Conservation (phyloP, 2,888 invertebrate species). For the Limnephilus rhombicus region DNA sequence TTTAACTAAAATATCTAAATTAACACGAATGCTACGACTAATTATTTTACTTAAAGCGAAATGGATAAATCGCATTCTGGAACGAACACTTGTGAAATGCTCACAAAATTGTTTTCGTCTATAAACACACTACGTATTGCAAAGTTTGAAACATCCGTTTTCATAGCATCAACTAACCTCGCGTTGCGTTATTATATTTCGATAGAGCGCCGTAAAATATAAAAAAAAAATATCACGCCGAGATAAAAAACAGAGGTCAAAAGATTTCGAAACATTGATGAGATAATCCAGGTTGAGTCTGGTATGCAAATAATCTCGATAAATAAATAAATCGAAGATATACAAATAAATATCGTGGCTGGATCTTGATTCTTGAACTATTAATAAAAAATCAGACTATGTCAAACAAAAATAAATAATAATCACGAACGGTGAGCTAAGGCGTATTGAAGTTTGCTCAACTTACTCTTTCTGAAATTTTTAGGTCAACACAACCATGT, state of each 20-base stretch:
- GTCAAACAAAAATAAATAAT: background rate
- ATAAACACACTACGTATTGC: background rate
- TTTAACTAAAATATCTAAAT: too few species aligned
- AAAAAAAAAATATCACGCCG: too few species aligned
- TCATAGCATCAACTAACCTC: background rate
- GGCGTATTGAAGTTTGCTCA: background rate
- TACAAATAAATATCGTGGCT: background rate
- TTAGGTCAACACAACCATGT: background rate
- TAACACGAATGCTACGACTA: too few species aligned
- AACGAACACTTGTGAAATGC: too few species aligned
- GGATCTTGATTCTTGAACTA: background rate
- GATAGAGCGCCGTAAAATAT: too few species aligned
- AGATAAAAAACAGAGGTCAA: background rate
- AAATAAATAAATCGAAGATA: background rate
- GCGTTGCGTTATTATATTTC: background rate
- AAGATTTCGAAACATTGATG: background rate
- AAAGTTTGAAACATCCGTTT: too few species aligned
- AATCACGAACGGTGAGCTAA: background rate
- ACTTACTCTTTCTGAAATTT: background rate
- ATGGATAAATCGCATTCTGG: too few species aligned
- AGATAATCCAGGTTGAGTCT: background rate
- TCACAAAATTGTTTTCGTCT: background rate
- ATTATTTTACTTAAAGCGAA: too few species aligned
- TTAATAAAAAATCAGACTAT: background rate
- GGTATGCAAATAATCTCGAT: background rate